Base-by-base conservation (phyloP, 30 jellyfish, hydroid and myxozoan species). In the Chironex yamaguchii region DNA sequence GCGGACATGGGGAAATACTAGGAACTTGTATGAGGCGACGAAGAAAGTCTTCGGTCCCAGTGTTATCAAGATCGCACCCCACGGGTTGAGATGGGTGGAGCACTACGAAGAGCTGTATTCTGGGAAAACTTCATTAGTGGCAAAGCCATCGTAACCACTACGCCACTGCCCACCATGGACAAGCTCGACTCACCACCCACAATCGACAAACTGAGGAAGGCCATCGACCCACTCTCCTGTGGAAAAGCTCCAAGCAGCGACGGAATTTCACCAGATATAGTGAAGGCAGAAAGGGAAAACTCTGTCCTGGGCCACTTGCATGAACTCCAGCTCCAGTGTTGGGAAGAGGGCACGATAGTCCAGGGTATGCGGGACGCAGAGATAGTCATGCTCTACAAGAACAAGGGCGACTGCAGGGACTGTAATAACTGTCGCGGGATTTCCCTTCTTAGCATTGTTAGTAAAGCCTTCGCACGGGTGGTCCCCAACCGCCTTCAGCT, bases 61-160 rank as follows among this genome's bases (percentile, higher is more conserved):
- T 36, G 4, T 17, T 27, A 42, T 4, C 17, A 36, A 35, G 2
- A 13, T 24, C 1, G 87, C 87, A 3, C 65, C 83, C 13, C 1
- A 30, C 9, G 53, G 30, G 4, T 4, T 27, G 23, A 79, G 89
- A 63, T 79, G 90, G 90, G 75, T 62, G 36, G 89, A 76, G 29
- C 88, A 76, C 67, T 53, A n/a, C 58, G 14, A 13, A 9, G 74
- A 62, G 23, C 74, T 62, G 23, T 62, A 13, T 22, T 13, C 48
- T 11, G 30, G 11, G 24, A 62, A 12, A 62, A 34, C 23, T 12
- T 6, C 9, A 24, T 62, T 12, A 22, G 13, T 13, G 30, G 12
- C 12, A 24, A 6, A 6, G 74, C 27, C 11, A 13, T 62, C 27
- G 42, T 6, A 9, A 34, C 24, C 36, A 12, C 23, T 34, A 34